phyloP scores from a whole-genome alignment of 1,140 invertebrate species.

The Vollenhovia emeryi region DNA sequence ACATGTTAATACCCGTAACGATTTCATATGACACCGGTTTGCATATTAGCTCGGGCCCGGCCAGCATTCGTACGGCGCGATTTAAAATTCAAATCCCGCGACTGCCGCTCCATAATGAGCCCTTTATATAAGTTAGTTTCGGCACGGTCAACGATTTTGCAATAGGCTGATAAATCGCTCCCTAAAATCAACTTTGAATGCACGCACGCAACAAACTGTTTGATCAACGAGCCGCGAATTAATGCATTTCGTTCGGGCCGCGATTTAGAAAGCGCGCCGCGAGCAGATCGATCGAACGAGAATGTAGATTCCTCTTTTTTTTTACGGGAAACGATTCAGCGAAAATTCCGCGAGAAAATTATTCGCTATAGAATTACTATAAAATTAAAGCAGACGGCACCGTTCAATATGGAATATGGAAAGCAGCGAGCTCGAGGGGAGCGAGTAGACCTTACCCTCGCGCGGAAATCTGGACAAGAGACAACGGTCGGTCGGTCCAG shows the following conservation, averaged over 20 bases:
- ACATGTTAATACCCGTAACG: constrained; percentile 56
- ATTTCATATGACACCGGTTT: constrained; percentile 55
- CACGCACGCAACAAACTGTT: constrained; percentile 38
- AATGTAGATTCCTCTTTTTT: not conserved
- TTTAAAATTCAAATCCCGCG: constrained; percentile 62
- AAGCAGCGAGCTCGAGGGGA: not conserved
- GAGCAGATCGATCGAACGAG: not conserved
- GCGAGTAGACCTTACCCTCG: constrained; percentile 5
- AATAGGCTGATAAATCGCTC: constrained; percentile 53
- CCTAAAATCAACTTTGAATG: constrained; percentile 53
- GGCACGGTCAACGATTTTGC: constrained; percentile 50
- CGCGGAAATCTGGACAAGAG: constrained; percentile 35
- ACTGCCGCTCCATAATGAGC: constrained; percentile 37
- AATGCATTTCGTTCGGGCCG: constrained; percentile 11
- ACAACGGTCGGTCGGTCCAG: constrained; percentile 22
- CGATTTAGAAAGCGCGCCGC: constrained; percentile 6
- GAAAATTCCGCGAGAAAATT: constrained; percentile 19
- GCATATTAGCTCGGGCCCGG: constrained; percentile 51
- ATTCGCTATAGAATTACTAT: constrained; percentile 10
- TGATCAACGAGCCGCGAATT: constrained; percentile 34
- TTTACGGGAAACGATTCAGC: not conserved
- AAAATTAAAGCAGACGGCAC: not conserved
- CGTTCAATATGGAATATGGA: not conserved
- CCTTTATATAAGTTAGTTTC: constrained; percentile 58
- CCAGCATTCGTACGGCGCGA: constrained; percentile 6